Evolutionary conservation across 1,140 invertebrate genomes (phyloP).

Genomic region (Drosophila kepulauana): DNA sequence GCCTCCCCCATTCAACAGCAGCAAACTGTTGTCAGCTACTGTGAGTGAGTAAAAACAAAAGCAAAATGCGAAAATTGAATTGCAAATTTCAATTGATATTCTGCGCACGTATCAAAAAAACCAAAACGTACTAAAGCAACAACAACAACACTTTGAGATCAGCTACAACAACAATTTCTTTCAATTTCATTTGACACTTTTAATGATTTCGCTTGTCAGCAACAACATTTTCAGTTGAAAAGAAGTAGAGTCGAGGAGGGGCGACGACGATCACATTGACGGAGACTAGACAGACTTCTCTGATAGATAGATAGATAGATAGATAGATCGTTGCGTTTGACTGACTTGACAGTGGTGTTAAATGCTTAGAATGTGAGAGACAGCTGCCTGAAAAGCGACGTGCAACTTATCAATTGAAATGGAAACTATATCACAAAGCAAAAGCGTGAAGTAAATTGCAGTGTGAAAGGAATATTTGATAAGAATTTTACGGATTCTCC

Average conservation of each 20-base stretch:
- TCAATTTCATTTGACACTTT: constrained; percentile 73
- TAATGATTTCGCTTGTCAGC: constrained; percentile 78
- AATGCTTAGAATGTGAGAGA: constrained; percentile 29
- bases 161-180: constrained; percentile 49
- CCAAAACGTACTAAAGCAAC: constrained; percentile 10
- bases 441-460: not conserved
- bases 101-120: constrained; percentile 56
- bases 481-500: too few species aligned
- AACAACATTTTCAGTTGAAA: constrained; percentile 13
- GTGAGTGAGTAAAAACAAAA: constrained; percentile 36
- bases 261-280: constrained; percentile 7
- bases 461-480: not conserved
- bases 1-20: not conserved
- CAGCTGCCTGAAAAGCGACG: constrained; percentile 42
- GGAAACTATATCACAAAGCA: constrained; percentile 6
- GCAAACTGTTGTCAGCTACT: constrained; percentile 1
- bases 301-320: constrained; percentile 71
- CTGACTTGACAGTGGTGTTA: constrained; percentile 66
- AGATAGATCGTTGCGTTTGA: constrained; percentile 64
- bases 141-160: constrained; percentile 17
- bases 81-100: constrained; percentile 77
- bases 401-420: constrained; percentile 12
- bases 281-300: constrained; percentile 49
- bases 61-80: constrained; percentile 66
- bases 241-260: not conserved